A percentile compares a stretch with the other conserved stretches of the same genome.
phyloP scores from a whole-genome alignment of 2,888 invertebrate species.

The Linnaemya vulpina region DNA sequence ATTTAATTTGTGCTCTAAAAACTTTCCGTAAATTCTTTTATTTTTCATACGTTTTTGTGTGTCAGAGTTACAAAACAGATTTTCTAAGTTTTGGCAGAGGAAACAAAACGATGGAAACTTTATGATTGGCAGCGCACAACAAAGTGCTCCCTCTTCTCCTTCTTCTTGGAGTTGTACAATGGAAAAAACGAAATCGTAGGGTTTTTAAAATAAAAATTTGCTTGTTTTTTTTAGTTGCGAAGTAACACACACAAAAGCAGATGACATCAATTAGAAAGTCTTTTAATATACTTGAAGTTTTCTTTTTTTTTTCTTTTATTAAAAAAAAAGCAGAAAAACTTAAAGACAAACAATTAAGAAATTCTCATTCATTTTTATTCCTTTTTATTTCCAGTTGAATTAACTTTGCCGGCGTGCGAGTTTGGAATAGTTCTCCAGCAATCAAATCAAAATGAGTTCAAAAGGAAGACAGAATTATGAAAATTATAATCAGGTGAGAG shows the following conservation, averaged over 20 bases:
- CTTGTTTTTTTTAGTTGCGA: background rate
- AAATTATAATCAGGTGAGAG: no score
- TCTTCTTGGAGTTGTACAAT: background rate
- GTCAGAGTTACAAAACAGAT: constrained; percentile 22
- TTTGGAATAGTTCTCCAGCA: background rate
- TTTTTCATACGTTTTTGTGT: constrained; percentile 38
- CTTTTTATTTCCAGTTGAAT: background rate
- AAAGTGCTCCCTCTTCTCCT: background rate
- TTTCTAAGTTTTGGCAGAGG: constrained; percentile 44
- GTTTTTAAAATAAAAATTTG: constrained; percentile 22
- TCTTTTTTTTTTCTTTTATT: background rate
- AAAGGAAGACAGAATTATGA: no score
- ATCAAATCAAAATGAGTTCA: background rate
- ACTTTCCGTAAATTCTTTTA: constrained; percentile 47
- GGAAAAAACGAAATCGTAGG: constrained; percentile 32
- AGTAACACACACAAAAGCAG: constrained; percentile 1
- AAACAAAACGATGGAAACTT: constrained; percentile 42
- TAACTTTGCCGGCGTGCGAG: background rate
- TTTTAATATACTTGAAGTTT: constrained; percentile 40
- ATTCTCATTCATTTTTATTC: constrained; percentile 14
- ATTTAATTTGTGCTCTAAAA: constrained; percentile 77
- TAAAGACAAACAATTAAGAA: constrained; percentile 6
- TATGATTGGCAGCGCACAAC: constrained; percentile 49
- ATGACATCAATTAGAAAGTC: constrained; percentile 61
- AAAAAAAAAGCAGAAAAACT: background rate